Evolutionary conservation across 2,797 vertebrate genomes (phyloP).

Genomic region (Coluber constrictor): DNA sequence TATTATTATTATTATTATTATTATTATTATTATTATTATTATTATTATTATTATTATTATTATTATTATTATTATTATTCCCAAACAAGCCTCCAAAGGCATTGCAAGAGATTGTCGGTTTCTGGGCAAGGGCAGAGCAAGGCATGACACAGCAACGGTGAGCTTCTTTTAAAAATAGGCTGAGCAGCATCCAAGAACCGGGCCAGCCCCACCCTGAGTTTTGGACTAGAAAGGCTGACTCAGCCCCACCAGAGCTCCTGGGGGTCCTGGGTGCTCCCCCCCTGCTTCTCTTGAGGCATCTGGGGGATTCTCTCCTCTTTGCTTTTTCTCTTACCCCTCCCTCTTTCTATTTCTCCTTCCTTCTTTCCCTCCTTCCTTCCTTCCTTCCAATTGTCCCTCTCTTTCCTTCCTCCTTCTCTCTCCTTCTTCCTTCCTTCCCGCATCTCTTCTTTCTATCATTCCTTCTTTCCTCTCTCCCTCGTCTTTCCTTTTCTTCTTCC

Average conservation of each 20-base stretch:
- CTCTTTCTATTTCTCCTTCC: neutral
- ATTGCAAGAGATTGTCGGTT: neutral
- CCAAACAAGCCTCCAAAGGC: neutral
- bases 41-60: too few relatives aligned
- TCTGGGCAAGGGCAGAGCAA: neutral
- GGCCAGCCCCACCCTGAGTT: neutral
- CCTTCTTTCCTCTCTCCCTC: too few relatives aligned
- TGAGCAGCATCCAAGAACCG: accelerated
- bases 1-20: neutral
- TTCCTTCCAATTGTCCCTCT: too few relatives aligned
- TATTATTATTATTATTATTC: neutral
- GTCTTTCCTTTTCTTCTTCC: too few relatives aligned
- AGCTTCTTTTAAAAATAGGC: conserved; percentile 6
- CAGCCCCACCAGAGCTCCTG: neutral
- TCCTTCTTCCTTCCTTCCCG: too few relatives aligned
- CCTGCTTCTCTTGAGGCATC: neutral
- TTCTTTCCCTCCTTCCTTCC: neutral
- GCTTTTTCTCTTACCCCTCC: too few relatives aligned
- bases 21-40: too few relatives aligned
- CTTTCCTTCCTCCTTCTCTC: too few relatives aligned
- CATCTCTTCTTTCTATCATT: too few relatives aligned
- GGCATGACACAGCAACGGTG: neutral
- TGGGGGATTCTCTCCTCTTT: neutral
- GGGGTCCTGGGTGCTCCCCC: neutral
- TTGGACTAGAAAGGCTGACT: neutral